Base-by-base conservation (phyloP, 2,113 vertebrate species). In the Colossoma macropomum region DNA sequence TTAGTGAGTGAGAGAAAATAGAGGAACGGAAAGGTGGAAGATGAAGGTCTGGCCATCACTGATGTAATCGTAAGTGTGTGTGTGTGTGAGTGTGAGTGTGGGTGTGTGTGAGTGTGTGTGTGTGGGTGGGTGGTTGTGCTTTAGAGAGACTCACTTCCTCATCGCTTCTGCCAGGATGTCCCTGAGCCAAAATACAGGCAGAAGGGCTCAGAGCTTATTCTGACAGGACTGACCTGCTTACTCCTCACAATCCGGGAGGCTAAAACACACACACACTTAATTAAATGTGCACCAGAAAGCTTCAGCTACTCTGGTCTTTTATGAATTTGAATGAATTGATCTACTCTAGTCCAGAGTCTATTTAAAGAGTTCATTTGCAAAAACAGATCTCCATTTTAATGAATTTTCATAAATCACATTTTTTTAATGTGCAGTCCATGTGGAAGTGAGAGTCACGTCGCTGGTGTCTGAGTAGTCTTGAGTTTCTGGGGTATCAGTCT, bases 101-200 rank as follows among this genome's bases (percentile, higher is more conserved):
- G 86, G 74, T 69, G 34, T 79, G 27, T 65, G 41, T n/a, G 34
- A 4, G 41, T 72, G 79, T 79, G n/a, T n/a, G n/a, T n/a, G n/a
- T n/a, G n/a, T 83, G 82, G 86, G 74, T 69, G 34, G 75, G 27
- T 65, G 41, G 25, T 3, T 38, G 41, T 74, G 77, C 62, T 83
- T 60, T 74, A 83, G 48, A 77, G 65, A 84, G 77, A 70, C 52
- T 70, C 45, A 62, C 75, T 82, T 87, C 86, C 80, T 85, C 83
- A 77, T 85, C 71, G 79, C 77, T 83, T 86, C 84, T 34, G 52
- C 68, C 62, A 56, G 86, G 77, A 87, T 75, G 62, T 78, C 84
- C 66, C 73, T 52, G 59, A 85, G 81, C 74, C 78, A 78, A 80
- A 84, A 69, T 77, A 83, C 32, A 75, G 48, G 54, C 74, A 23